A percentile compares a stretch with the other conserved stretches of the same genome.
Conservation (phyloP, 2,797 vertebrate genomes). For the Neosalanx taihuensis region DNA sequence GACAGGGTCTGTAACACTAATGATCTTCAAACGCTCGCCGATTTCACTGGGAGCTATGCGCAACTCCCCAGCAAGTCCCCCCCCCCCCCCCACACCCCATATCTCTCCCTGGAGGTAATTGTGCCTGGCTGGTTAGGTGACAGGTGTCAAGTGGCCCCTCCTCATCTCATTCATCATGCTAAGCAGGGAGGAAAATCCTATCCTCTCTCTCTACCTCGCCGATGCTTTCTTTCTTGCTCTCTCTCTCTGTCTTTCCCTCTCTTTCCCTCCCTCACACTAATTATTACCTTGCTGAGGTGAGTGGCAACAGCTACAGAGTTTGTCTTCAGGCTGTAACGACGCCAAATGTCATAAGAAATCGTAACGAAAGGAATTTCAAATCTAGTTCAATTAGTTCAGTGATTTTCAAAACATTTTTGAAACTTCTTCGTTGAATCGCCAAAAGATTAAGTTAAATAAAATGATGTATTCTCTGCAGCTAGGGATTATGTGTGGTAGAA, state of each 20-base stretch:
- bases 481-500: not conserved
- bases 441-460: not conserved
- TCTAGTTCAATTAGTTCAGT: too few species aligned
- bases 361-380: too few species aligned
- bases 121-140: conserved; percentile 76
- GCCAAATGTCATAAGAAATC: too few species aligned
- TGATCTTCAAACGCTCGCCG: conserved; percentile 77
- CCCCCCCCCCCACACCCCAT: conserved; percentile 61
- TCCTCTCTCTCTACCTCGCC: conserved; percentile 47
- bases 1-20: conserved; percentile 79
- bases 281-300: not conserved
- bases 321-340: not conserved
- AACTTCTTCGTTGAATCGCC: not conserved
- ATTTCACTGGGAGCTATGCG: conserved; percentile 72
- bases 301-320: not conserved
- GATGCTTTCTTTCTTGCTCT: conserved; percentile 6
- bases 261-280: conserved; percentile 6
- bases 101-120: conserved; percentile 73
- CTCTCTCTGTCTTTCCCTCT: not conserved
- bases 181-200: conserved; percentile 69
- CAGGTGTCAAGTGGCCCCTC: conserved; percentile 77
- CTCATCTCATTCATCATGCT: conserved; percentile 67
- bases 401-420: too few species aligned
- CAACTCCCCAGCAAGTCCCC: conserved; percentile 70
- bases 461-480: not conserved